Conservation (phyloP, 92 coral and sea anemone genomes). For the Porites lobata region DNA sequence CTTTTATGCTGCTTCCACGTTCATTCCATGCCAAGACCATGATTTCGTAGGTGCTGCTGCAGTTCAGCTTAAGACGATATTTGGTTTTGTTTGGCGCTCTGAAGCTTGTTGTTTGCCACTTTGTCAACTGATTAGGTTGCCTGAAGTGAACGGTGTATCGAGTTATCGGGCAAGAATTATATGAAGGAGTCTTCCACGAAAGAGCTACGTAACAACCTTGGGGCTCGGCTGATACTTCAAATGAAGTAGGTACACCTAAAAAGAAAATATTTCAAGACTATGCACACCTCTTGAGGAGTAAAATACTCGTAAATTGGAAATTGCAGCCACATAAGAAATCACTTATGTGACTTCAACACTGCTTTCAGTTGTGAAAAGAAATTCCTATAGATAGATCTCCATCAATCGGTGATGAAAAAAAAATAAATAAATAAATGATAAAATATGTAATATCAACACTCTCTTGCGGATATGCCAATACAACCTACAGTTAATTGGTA, state of each 20-base stretch:
- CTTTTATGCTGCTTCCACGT: neutral
- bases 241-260: neutral
- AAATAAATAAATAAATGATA: no score
- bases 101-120: neutral
- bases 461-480: no score
- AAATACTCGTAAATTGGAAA: no score
- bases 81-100: neutral
- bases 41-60: neutral
- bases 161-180: neutral
- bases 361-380: no score
- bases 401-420: no score
- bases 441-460: no score
- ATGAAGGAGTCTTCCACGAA: neutral
- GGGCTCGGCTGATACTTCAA: neutral
- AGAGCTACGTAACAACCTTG: neutral
- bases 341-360: no score
- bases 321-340: no score
- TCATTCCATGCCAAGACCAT: conserved; percentile 4
- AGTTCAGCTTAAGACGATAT: conserved; percentile 5
- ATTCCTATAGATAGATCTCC: no score
- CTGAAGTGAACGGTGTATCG: conserved; percentile 2
- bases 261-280: neutral
- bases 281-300: no score
- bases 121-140: neutral
- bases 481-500: no score